A percentile compares a stretch with the other conserved stretches of the same genome.
These are phyloP conservation scores for Phyllotreta striolata DNA, from an alignment of 2,888 invertebrate genomes.

Conservation along the genomic window DNA sequence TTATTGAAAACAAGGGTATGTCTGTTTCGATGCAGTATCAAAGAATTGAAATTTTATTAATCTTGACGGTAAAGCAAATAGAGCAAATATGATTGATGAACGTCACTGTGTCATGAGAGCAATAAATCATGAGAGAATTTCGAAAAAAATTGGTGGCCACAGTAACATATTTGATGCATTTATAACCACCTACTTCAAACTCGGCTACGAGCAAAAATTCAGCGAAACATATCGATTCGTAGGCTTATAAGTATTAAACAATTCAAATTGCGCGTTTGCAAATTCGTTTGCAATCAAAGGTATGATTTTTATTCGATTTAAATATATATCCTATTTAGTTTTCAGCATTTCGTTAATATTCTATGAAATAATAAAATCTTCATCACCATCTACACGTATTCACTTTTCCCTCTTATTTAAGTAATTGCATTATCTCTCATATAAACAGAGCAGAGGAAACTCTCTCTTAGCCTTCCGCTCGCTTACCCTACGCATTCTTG, in stretches of 20 bases:
- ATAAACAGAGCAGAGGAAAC: conserved; percentile 2
- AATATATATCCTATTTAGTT: background rate
- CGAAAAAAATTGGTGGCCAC: conserved; percentile 6
- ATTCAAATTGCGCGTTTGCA: background rate
- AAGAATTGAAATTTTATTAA: conserved; percentile 33
- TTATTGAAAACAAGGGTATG: conserved; percentile 21
- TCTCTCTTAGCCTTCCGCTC: background rate
- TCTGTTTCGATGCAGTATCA: conserved; percentile 19
- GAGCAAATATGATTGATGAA: conserved; percentile 31
- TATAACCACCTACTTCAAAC: background rate
- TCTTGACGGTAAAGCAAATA: conserved; percentile 30
- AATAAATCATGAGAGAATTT: conserved; percentile 32
- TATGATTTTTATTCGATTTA: background rate
- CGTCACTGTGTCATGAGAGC: conserved; percentile 22
- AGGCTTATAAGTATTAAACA: too few species aligned
- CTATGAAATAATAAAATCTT: conserved; percentile 6
- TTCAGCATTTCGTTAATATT: conserved; percentile 3
- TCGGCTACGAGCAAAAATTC: too few species aligned
- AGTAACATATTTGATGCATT: conserved; percentile 7
- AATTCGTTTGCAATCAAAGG: background rate
- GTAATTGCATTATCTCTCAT: conserved; percentile 10
- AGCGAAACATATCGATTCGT: too few species aligned
- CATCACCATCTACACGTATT: background rate
- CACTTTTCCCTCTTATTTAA: conserved; percentile 2
- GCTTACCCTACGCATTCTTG: conserved; percentile 6